phyloP scores from a whole-genome alignment of 2,797 vertebrate species.

The Muscicapa comitata region DNA sequence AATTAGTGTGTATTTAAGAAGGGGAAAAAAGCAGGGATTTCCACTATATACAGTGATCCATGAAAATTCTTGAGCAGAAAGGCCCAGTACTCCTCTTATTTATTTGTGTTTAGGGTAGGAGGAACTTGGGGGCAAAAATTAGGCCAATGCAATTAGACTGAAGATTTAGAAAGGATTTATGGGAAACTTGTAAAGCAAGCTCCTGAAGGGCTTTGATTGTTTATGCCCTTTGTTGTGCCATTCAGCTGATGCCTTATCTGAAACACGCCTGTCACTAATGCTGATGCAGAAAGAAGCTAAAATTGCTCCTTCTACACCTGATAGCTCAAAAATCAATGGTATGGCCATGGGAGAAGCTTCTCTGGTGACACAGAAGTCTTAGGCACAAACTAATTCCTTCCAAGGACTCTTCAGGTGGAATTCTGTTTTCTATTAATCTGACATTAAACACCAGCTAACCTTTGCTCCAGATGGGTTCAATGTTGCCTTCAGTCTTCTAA shows the following conservation, averaged over 20 bases:
- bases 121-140: background rate
- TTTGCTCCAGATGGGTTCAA: background rate
- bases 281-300: background rate
- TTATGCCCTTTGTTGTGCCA: constrained; percentile 22
- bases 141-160: background rate
- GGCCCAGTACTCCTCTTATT: background rate
- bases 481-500: background rate
- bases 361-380: background rate
- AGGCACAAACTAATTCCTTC: background rate
- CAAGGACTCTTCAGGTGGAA: background rate
- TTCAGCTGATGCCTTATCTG: background rate
- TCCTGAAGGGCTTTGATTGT: constrained; percentile 11
- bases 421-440: background rate
- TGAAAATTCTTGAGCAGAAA: background rate
- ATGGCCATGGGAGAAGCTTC: background rate
- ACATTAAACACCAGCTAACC: background rate
- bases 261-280: rapidly evolving
- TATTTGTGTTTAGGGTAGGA: background rate
- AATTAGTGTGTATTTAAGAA: background rate
- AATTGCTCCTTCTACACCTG: background rate
- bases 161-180: background rate
- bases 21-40: rapidly evolving
- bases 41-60: no score
- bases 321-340: background rate
- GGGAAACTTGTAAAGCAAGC: background rate